phyloP scores from a whole-genome alignment of 2,797 vertebrate species.

The Channa striata region DNA sequence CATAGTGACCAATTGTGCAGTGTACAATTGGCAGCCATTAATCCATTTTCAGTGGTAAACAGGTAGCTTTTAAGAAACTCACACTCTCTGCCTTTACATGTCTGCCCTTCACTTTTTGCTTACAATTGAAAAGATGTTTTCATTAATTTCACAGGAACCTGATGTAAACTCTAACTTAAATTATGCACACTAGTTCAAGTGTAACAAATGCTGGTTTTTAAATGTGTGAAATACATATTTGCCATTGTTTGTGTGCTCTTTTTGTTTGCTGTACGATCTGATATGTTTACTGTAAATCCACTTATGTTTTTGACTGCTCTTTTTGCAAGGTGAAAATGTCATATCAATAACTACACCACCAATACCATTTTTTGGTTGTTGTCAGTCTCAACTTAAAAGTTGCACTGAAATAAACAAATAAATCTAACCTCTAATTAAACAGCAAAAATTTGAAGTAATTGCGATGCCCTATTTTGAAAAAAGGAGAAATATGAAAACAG shows the following conservation, averaged over 20 bases:
- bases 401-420: constrained; percentile 73
- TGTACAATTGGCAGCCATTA: not conserved
- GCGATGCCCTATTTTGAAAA: constrained; percentile 84
- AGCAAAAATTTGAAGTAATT: constrained; percentile 80
- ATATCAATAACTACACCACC: constrained; percentile 21
- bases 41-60: not conserved
- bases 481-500: constrained; percentile 81
- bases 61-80: not conserved
- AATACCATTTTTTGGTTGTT: constrained; percentile 40
- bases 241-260: not conserved
- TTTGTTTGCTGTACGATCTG: constrained; percentile 3
- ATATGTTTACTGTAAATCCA: constrained; percentile 16
- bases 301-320: constrained; percentile 30
- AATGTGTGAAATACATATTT: not conserved
- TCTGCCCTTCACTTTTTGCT: not conserved
- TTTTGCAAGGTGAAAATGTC: constrained; percentile 35
- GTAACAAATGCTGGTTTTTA: not conserved
- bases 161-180: constrained; percentile 10
- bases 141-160: constrained; percentile 21
- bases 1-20: not conserved
- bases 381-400: constrained; percentile 75
- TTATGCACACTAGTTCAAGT: not conserved
- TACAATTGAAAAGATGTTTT: not conserved
- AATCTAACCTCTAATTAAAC: constrained; percentile 78
- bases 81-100: not conserved